Evolutionary conservation across 2,888 invertebrate species (phyloP), one percentile per base, ranked within the genome.

Genomic region (Cinara cedri): DNA sequence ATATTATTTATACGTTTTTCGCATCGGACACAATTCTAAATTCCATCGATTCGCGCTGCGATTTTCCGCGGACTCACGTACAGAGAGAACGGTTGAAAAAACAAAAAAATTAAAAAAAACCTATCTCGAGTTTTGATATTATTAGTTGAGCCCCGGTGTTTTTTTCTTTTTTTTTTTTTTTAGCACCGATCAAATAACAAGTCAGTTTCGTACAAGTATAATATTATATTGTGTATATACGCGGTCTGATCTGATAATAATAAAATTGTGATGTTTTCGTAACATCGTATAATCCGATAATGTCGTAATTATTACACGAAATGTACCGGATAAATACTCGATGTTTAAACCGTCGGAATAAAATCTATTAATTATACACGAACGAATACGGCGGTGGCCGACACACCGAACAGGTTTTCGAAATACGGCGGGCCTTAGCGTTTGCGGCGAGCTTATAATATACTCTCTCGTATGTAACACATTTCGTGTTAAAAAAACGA

Each of bases 231-330:
- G 62, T 62, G 46, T n/a, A n/a, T n/a, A n/a, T n/a, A n/a, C n/a
- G n/a, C n/a, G n/a, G n/a, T n/a, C n/a, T 46, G 49, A 62, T 62
- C 72, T 26, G 72, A 46, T 72, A 49, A 34, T 34, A 34, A 34
- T 4, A 34, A 34, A 34, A 42, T 55, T 21, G 11, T 21, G 10
- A 49, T 63, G 75, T 66, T 65, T 55, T 55, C 14, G 75, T 55
- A 72, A 66, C 76, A 65, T 76, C 34, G n/a, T n/a, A 34, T 66
- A 65, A 76, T 76, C 76, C 76, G 76, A 66, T 76, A 76, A 66
- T 55, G 66, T 71, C 1, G 51, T 66, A 66, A 76, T 66, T 66
- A 72, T n/a, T 16, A 65, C 76, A 76, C 16, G 76, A 55, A 57
- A 60, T 78, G 68, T 68, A 57, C 66, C 16, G 34, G 34, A 34